Evolutionary conservation across 2,113 vertebrate species (phyloP).

Genomic region (Felis catus): DNA sequence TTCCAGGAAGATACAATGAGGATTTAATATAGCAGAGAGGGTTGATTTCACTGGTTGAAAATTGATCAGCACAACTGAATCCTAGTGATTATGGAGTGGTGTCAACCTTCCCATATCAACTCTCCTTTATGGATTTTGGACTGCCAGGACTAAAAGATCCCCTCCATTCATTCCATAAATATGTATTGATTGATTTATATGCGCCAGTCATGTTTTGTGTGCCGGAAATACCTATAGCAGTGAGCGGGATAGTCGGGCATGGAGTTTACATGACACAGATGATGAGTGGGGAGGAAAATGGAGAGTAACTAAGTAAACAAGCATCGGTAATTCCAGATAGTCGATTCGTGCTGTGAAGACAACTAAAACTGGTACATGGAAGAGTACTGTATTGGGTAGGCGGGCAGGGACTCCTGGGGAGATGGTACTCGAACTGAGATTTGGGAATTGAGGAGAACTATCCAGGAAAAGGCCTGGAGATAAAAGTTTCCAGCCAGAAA

Average conservation of each 20-base stretch:
- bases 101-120: neutral
- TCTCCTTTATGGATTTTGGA: slow-evolving; percentile 30
- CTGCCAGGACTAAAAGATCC: neutral
- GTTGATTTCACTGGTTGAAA: slow-evolving; percentile 1
- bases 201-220: neutral
- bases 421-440: neutral
- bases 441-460: neutral
- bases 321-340: neutral
- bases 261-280: neutral
- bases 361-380: neutral
- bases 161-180: neutral
- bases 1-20: neutral
- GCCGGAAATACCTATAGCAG: neutral
- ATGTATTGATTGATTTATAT: neutral
- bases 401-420: neutral
- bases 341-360: neutral
- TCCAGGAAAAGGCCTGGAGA: neutral
- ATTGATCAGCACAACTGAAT: slow-evolving; percentile 6
- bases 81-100: neutral
- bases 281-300: neutral
- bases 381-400: neutral
- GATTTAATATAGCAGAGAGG: slow-evolving; percentile 9
- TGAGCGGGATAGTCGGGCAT: neutral
- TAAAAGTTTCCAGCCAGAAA: neutral
- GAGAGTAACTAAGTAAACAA: neutral